These are phyloP conservation scores for Drosophila nigromelanica DNA, from an alignment of 1,140 invertebrate species.

Conservation along the genomic window DNA sequence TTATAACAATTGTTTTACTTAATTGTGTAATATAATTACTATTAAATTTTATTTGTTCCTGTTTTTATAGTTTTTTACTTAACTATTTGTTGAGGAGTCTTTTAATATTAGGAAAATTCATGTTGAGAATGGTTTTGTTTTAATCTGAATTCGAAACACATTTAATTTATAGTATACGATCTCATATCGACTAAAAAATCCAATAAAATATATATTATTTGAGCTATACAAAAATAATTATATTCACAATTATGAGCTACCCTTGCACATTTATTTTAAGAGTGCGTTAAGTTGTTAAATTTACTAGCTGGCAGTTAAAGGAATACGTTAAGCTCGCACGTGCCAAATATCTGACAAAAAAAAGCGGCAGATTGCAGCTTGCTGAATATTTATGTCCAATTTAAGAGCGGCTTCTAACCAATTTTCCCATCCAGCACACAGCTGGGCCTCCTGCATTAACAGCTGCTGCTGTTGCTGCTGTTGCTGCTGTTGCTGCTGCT, in stretches of 20 bases:
- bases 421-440: conserved; percentile 10
- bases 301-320: neutral
- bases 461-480: conserved; percentile 10
- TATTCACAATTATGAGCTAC: neutral
- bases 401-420: conserved; percentile 16
- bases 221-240: too few relatives aligned
- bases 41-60: too few relatives aligned
- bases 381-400: conserved; percentile 11
- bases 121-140: too few relatives aligned
- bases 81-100: too few relatives aligned
- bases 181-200: too few relatives aligned
- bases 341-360: conserved; percentile 17
- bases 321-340: conserved; percentile 8
- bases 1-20: too few relatives aligned
- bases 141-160: too few relatives aligned
- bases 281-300: conserved; percentile 10
- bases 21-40: too few relatives aligned
- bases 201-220: too few relatives aligned
- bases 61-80: too few relatives aligned
- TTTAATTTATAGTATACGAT: too few relatives aligned
- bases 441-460: conserved; percentile 23
- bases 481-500: conserved; percentile 6
- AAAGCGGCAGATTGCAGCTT: conserved; percentile 19
- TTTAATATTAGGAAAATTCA: too few relatives aligned
- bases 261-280: conserved; percentile 2